Base-by-base conservation (phyloP, 2,888 invertebrate species). In the Apomyelois bistriatella region DNA sequence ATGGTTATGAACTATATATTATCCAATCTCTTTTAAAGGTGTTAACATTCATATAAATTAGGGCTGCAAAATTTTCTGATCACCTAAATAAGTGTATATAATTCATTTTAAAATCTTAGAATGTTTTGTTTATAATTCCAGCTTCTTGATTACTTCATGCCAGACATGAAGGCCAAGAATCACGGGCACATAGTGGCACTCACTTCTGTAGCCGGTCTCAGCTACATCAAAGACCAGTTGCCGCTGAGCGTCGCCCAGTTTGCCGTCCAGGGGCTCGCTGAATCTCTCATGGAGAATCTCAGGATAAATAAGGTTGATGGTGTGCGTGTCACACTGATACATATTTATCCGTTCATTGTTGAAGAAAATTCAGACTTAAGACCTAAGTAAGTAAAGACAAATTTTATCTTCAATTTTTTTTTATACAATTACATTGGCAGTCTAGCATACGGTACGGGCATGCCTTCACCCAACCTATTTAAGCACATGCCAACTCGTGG, bases 161-260 rank as follows among this genome's bases (percentile, higher is more conserved):
- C 93, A 0, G 85, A 87, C 30, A 93, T 94, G 93, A 91, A 92
- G 64, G 75, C 79, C 8, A 85, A 75, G 41, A 91, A 91, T 43
- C 90, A 84, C 60, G 93, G 94, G 7, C 94, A 93, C 58, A 90
- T 93, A 46, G 91, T 93, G 3, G 91, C 92, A 1, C 68, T 93
- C 28, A 93, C 93, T 3, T 93, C 93, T 7, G 92, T 93, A 0
- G 93, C 93, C 51, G 93, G 93, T 4, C 76, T 93, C 1, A 92
- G 92, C 54, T 91, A 92, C 47, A 83, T 91, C 17, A 88, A 91
- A 46, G 90, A 91, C 60, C 91, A 92, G 62, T 89, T 93, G 76
- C 92, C 93, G 0, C 75, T 93, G 10, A 92, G 93, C 54, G 92
- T 93, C 0, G 92, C 93, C 0, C 94, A 94, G 75, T 93, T 93